These are phyloP conservation scores for Myripristis murdjan DNA, from an alignment of 2,797 vertebrate species.

Conservation along the genomic window DNA sequence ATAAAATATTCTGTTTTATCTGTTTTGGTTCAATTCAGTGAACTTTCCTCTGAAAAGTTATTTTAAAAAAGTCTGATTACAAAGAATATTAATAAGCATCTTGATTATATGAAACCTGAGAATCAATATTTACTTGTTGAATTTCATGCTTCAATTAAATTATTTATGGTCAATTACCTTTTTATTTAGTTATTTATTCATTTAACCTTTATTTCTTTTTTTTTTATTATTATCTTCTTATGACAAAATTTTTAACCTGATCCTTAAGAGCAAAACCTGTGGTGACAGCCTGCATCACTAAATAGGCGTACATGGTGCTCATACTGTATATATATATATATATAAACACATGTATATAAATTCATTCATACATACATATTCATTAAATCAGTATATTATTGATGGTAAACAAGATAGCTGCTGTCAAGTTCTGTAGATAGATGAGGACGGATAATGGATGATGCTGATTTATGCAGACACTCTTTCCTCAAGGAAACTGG, in stretches of 20 bases:
- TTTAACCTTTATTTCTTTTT: too few species aligned
- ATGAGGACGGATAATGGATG: slow-evolving; percentile 66
- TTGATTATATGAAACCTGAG: slow-evolving; percentile 30
- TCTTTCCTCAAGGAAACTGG: slow-evolving; percentile 57
- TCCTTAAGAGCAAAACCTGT: too few species aligned
- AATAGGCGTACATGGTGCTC: neutral
- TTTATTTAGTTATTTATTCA: neutral
- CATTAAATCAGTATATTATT: slow-evolving; percentile 67
- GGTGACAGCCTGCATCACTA: neutral
- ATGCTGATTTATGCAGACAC: slow-evolving; percentile 62
- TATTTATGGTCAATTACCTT: neutral
- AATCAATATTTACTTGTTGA: neutral
- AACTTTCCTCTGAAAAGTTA: neutral
- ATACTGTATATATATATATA: slow-evolving; percentile 27
- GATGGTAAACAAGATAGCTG: slow-evolving; percentile 66
- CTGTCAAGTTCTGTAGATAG: slow-evolving; percentile 62
- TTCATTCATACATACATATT: slow-evolving; percentile 43
- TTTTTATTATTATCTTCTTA: too few species aligned
- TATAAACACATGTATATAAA: neutral
- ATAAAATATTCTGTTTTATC: slow-evolving; percentile 61
- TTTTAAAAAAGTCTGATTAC: slow-evolving; percentile 31
- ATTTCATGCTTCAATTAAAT: neutral
- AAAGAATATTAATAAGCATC: slow-evolving; percentile 43
- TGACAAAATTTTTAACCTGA: too few species aligned
- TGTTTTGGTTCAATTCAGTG: slow-evolving; percentile 38